Evolutionary conservation across 2,797 vertebrate species (phyloP), one percentile per base, ranked within the genome.

Genomic region (Typhlichthys subterraneus): DNA sequence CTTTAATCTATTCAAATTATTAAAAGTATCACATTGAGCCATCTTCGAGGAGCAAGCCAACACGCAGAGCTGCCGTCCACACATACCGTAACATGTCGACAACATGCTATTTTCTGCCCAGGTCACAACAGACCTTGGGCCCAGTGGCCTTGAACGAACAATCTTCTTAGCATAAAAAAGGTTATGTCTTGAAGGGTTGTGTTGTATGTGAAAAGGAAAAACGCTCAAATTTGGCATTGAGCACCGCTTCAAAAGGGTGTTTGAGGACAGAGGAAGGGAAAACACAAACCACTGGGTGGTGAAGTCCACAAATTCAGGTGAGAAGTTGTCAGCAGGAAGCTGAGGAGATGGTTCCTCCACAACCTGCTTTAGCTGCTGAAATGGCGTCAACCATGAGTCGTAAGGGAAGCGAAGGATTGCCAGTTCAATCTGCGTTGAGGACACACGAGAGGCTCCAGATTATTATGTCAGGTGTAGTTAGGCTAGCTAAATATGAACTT

Each of bases 361-460:
- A 88, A 98, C 97, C 90, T 98, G 97, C 83, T 98, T 98, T 59
- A 98, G 95, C 89, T 98, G 97, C 92, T 98, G 97, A 85, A 98
- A 98, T 3, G 97, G 97, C 0, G 96, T 98, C 0, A 96, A 95
- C 96, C 97, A 98, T 0, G 96, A 97, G 63, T 97, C 96, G 0
- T 98, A 98, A 0, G 97, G 96, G 80, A 98, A 98, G 62, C 94
- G 93, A 65, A 98, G 91, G 84, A 98, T 96, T 71, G 96, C 97
- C 80, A 98, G 86, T 82, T 98, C 96, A 5, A 98, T 96, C 96
- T 98, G 84, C 48, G 13, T 3, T 13, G 0, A 10, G 0, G 5
- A 14, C 53, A 45, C 45, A 5, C 23, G 45, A 23, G 31, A n/a
- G 42, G 12, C 14, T 14, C 49, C 14, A 17, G n/a, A 50, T 7